Percentiles rank a stretch among this genome's conserved stretches.
Evolutionary conservation across 2,888 invertebrate genomes (phyloP).

Genomic region (Orgyia antiqua): DNA sequence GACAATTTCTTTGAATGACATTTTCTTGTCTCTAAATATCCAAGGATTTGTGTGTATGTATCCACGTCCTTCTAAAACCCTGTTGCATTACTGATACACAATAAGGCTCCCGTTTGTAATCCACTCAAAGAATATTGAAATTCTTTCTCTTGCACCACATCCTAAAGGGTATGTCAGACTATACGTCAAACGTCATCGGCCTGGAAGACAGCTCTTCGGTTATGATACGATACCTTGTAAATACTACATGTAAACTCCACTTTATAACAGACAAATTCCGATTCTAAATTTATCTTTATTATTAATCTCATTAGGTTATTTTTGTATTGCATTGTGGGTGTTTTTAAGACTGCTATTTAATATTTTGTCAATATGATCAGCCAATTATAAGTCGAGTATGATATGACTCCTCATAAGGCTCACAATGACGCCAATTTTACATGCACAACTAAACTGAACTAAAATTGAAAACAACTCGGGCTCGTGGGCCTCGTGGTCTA

Average conservation of each 20-base stretch:
- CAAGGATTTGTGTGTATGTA: too few relatives aligned
- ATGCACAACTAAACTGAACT: too few relatives aligned
- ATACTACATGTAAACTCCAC: slow-evolving; percentile 54
- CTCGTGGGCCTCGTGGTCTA: too few relatives aligned
- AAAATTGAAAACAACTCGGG: too few relatives aligned
- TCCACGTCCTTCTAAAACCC: too few relatives aligned
- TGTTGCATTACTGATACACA: too few relatives aligned
- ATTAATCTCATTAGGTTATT: neutral
- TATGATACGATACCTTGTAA: slow-evolving; percentile 73
- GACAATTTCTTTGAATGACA: too few relatives aligned
- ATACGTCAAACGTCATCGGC: slow-evolving; percentile 76
- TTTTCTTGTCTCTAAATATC: too few relatives aligned
- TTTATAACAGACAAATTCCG: slow-evolving; percentile 28
- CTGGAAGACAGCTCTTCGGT: slow-evolving; percentile 71
- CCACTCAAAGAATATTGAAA: too few relatives aligned
- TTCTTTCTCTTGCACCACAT: slow-evolving; percentile 22
- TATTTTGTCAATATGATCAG: slow-evolving; percentile 50
- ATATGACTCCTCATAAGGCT: slow-evolving; percentile 63
- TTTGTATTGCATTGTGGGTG: slow-evolving; percentile 16
- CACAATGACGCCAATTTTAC: too few relatives aligned
- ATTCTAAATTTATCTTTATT: slow-evolving; percentile 25
- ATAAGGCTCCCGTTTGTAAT: too few relatives aligned
- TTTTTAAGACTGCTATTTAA: too few relatives aligned
- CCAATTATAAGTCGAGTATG: slow-evolving; percentile 73
- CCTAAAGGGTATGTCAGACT: slow-evolving; percentile 55